Base-by-base conservation (phyloP, 2,113 vertebrate genomes). In the Garra rufa region DNA sequence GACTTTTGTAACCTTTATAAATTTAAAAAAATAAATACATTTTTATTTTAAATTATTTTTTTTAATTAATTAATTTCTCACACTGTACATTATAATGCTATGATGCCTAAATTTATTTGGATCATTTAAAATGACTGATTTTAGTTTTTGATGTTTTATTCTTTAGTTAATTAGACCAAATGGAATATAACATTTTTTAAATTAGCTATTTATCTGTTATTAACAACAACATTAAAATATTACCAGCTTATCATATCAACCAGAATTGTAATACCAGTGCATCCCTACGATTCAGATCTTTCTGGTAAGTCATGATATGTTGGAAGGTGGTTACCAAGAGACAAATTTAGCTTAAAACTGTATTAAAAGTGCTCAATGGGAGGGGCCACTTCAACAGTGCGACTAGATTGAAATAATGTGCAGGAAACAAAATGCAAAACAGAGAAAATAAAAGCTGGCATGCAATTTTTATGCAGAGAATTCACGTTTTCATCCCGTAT, bases 391-490 rank as follows among this genome's bases (percentile, higher is more conserved):
- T 34, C 63, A 34, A 43, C 3, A 43, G 1, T 6, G 11, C 14
- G 67, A 70, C 28, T 0, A 24, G 41, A 44, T 19, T 17, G 50
- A 17, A 30, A 34, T 34, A 41, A 50, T 76, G 74, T n/a, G 19
- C 30, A 57, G 19, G 2, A 74, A 76, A 76, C 65, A 24, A 71
- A 71, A 78, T 78, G 55, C 52, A 41, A 41, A 77, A 61, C 15
- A 24, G n/a, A 17, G 2, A 2, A 78, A 78, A 8, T 61, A 1
- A 24, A 76, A 19, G 50, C 34, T 46, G 41, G 38, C 44, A 78
- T 5, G 55, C 76, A 44, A 26, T 63, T 34, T 65, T 30, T 65
- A 65, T 65, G 61, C 61, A 34, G 6, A 63, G 61, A 19, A 17
- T 67, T 69, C 28, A 6, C n/a, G 4, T 24, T 10, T 14, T 28